Evolutionary conservation across 2,888 invertebrate species (phyloP), one percentile per base, ranked within the genome.

Genomic region (Deilephila elpenor): DNA sequence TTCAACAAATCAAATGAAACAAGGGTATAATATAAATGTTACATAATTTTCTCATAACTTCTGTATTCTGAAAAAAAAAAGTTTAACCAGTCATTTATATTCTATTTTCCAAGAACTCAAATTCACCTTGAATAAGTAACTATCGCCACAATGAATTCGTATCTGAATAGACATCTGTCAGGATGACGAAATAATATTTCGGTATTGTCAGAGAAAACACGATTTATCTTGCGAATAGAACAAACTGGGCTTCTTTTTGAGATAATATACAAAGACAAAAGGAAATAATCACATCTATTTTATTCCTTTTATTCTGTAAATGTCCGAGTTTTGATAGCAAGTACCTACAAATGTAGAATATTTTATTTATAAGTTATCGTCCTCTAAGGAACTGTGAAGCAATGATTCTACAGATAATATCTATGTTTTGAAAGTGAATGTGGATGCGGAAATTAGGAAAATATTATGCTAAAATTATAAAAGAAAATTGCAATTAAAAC

Each of bases 121-220:
- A 25, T 67, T 67, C 67, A 25, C 44, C 67, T 67, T 67, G 51
- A 44, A 25, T 44, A 67, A 44, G 20, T 44, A 25, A 25, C 25
- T 25, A 67, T 67, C 11, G 67, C 14, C 25, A 51, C 51, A 67
- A 67, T 25, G 44, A 44, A 25, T 67, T 17, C 67, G 67, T 67
- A 67, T 51, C 67, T 51, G 25, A 67, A 67, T 67, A 67, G 67
- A 25, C 44, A 25, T 51, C 67, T 67, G 51, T 0, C 51, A 60
- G 17, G 25, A 44, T 67, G 51, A 67, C 25, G 51, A 44, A 44
- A 67, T 44, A 56, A 56, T 20, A 67, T 44, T 67, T 44, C 14
- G 67, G 51, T 51, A 67, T 67, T 51, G 5, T 67, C 14, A 6
- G 6, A 17, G 67, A 51, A 67, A 44, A 67, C 25, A 67, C n/a